Conservation (phyloP, 2,888 invertebrate species). For the Baccha elongata region DNA sequence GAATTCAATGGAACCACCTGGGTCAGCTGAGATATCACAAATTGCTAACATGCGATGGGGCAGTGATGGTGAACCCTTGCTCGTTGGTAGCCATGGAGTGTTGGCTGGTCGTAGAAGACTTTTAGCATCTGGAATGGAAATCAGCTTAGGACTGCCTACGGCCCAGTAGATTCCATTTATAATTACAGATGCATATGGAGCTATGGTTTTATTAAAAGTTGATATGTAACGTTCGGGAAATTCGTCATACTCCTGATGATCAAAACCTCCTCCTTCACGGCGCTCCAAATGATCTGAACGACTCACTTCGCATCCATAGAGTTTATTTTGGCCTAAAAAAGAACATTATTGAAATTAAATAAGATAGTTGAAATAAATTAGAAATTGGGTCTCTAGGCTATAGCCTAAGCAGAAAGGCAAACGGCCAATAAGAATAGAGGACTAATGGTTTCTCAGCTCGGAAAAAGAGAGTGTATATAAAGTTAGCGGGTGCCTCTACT, state of each 20-base stretch:
- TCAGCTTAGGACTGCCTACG: constrained; percentile 95
- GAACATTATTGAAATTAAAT: no score
- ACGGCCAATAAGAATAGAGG: no score
- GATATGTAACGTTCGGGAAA: constrained; percentile 97
- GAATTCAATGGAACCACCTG: constrained; percentile 98
- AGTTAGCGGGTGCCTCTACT: no score
- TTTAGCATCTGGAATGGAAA: constrained; percentile 99
- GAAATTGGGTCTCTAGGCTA: no score
- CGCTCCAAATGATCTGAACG: constrained; percentile 96
- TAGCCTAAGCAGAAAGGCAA: no score
- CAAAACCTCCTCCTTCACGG: constrained; percentile 95
- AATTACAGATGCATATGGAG: constrained; percentile 98
- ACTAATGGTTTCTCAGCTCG: no score
- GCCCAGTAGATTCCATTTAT: constrained; percentile 99
- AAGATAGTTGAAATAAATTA: no score
- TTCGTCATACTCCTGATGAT: constrained; percentile 93
- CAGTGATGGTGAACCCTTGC: constrained; percentile 92
- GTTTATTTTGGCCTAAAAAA: constrained; percentile 91
- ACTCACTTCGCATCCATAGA: constrained; percentile 97
- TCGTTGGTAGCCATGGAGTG: constrained; percentile 96
- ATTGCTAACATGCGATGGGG: constrained; percentile 96
- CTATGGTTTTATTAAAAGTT: constrained; percentile 97
- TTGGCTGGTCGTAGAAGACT: constrained; percentile 93
- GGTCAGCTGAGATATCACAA: constrained; percentile 99
- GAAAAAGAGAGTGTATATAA: no score